Conservation (phyloP, 2,797 vertebrate genomes). For the Aphelocoma californica region DNA sequence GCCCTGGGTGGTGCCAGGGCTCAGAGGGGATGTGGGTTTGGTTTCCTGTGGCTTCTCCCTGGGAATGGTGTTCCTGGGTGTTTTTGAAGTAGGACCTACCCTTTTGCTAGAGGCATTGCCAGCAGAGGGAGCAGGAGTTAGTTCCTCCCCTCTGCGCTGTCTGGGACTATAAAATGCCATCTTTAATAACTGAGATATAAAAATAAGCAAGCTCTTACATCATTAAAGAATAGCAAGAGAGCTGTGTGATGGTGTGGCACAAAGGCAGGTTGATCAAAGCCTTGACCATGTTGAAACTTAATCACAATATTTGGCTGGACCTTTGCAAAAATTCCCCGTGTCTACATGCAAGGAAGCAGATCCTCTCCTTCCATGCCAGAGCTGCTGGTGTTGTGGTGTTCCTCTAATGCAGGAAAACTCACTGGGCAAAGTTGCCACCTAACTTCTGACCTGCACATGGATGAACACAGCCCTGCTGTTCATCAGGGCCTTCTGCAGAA, state of each 20-base stretch:
- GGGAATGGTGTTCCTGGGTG: background rate
- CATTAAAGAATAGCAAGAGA: background rate
- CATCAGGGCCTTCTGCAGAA: background rate
- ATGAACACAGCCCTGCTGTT: background rate
- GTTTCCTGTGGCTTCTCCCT: background rate
- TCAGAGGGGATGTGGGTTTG: background rate
- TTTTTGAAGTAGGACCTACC: background rate
- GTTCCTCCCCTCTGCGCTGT: background rate
- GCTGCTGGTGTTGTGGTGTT: background rate
- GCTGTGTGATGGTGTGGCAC: background rate
- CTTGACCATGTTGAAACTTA: background rate
- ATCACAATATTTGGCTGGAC: background rate
- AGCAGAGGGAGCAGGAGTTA: constrained; percentile 58
- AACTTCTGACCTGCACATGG: background rate
- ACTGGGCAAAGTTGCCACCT: background rate
- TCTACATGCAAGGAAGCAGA: background rate
- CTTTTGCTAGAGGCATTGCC: background rate
- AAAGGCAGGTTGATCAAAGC: background rate
- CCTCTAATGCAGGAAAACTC: background rate
- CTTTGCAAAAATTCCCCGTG: background rate
- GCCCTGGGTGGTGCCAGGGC: background rate
- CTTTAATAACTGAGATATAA: background rate
- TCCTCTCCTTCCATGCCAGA: background rate
- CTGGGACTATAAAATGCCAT: background rate
- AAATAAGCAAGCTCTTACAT: background rate